Evolutionary conservation across 2,113 vertebrate genomes (phyloP), one percentile per base, ranked within the genome.

Genomic region (Semicossyphus pulcher): DNA sequence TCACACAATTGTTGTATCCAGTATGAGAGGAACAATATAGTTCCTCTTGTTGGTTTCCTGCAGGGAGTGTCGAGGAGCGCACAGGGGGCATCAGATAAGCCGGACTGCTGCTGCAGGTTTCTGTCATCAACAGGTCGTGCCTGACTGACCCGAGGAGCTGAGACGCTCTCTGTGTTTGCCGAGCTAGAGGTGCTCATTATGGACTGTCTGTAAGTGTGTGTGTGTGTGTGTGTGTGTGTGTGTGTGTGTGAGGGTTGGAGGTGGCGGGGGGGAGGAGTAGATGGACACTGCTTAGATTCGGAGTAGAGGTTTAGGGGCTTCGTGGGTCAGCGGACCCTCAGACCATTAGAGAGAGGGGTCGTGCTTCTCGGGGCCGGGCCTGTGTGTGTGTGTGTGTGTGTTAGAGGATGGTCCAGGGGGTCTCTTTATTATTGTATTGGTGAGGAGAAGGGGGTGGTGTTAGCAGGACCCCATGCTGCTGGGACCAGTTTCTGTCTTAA

Each of bases 271-370:
- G n/a, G n/a, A n/a, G n/a, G n/a, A n/a, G n/a, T n/a, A n/a, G n/a
- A n/a, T n/a, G n/a, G 66, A 72, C 49, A 18, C 58, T 74, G 59
- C 78, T 76, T 52, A 28, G 72, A 79, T 71, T 78, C 21, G 11
- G 65, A 83, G 42, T 31, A 53, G 72, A 77, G 84, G 16, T 72
- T 80, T 32, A 53, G 62, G 88, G 83, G 67, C 83, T 78, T 85
- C 59, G 61, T 71, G 90, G 89, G 88, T 93, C 90, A 91, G 15
- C 7, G 74, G 75, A 63, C 65, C 71, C 61, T 88, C 72, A 83
- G 75, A 60, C 76, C 76, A 77, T 82, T 78, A 78, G 66, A 73
- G 67, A 82, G 56, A 71, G 65, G 52, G 79, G 81, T 87, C 66
- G 3, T 42, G 83, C 72, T 67, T 78, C 60, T 81, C 26, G 23